Percentiles rank a stretch among this genome's conserved stretches.
Conservation (phyloP, 2,888 invertebrate species). For the Quadroppia sp. region DNA sequence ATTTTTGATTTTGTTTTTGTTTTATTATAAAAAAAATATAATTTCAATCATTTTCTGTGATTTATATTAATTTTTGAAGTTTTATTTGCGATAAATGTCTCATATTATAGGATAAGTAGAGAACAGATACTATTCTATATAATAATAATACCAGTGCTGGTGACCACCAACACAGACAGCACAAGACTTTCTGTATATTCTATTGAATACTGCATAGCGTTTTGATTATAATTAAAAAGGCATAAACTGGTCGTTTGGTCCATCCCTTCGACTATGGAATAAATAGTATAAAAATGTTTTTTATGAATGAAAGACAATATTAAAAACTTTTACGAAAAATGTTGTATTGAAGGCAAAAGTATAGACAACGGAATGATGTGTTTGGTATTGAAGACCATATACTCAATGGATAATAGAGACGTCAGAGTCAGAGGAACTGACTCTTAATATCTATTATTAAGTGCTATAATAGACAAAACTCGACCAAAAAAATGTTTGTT, state of each 20-base stretch:
- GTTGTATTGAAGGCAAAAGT: background rate
- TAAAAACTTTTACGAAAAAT: constrained; percentile 14
- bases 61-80: too few relatives aligned
- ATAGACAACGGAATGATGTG: background rate
- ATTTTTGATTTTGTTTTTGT: too few relatives aligned
- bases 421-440: background rate
- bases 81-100: too few relatives aligned
- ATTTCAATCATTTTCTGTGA: too few relatives aligned
- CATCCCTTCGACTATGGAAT: background rate
- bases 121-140: too few relatives aligned
- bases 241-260: constrained; percentile 8
- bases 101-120: too few relatives aligned
- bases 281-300: background rate
- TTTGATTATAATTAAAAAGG: background rate
- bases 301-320: constrained; percentile 29
- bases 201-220: background rate
- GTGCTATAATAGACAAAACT: constrained; percentile 7
- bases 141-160: background rate
- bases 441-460: constrained; percentile 6
- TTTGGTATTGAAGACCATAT: background rate
- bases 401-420: constrained; percentile 18
- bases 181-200: background rate
- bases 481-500: constrained; percentile 19
- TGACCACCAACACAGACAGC: constrained; percentile 19
- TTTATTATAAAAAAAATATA: too few relatives aligned